Conservation (phyloP, 2,888 invertebrate species). For the Drosophila conformis region DNA sequence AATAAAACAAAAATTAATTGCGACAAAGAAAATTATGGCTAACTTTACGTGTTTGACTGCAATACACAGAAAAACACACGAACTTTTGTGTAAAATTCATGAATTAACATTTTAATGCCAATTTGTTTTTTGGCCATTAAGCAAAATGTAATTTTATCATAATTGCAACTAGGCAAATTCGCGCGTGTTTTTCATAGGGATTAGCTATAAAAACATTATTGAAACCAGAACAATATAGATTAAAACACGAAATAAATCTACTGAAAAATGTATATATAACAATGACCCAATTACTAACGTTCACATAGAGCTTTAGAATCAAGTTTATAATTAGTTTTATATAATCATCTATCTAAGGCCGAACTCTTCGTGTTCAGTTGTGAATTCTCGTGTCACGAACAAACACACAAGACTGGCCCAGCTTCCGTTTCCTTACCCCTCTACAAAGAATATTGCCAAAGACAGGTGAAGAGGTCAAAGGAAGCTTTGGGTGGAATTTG, state of each 20-base stretch:
- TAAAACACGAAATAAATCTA: no score
- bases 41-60: conserved; percentile 13
- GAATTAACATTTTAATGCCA: conserved; percentile 1
- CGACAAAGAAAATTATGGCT: conserved; percentile 30
- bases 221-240: neutral
- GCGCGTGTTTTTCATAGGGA: neutral
- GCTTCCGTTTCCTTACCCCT: conserved; percentile 12
- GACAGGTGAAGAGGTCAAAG: conserved; percentile 1
- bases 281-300: no score
- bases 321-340: neutral
- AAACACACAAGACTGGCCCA: neutral
- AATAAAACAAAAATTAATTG: conserved; percentile 42
- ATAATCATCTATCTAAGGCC: neutral
- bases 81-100: conserved; percentile 12
- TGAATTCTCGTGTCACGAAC: neutral
- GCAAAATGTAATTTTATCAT: conserved; percentile 36
- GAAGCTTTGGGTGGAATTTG: neutral
- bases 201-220: neutral
- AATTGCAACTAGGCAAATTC: conserved; percentile 31
- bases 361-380: neutral
- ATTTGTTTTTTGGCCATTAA: conserved; percentile 20
- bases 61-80: conserved; percentile 11
- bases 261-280: neutral
- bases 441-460: neutral
- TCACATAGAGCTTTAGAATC: neutral